Percentiles rank a stretch among this genome's conserved stretches.
Evolutionary conservation across 2,113 vertebrate genomes (phyloP).

Genomic region (Sula dactylatra): DNA sequence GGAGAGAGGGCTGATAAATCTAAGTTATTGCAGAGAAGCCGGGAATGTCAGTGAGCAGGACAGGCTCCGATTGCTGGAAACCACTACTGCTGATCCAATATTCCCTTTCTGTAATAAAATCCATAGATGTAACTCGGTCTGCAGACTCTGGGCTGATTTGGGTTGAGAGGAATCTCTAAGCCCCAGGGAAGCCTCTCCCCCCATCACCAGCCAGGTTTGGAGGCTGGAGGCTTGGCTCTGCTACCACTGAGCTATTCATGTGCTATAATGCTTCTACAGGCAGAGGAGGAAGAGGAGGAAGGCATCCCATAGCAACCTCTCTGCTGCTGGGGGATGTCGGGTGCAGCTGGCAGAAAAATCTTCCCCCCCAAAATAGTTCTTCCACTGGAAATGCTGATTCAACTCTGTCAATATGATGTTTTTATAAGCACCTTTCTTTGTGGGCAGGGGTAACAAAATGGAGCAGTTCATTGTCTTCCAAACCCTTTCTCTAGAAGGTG

Average conservation of each 20-base stretch:
- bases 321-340: neutral
- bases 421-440: neutral
- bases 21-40: neutral
- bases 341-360: neutral
- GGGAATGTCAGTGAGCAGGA: neutral
- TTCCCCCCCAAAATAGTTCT: neutral
- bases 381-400: neutral
- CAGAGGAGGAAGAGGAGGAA: neutral
- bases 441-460: neutral
- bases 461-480: neutral
- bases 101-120: neutral
- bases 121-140: neutral
- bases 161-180: neutral
- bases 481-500: neutral
- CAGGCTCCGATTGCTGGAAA: neutral
- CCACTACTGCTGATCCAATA: neutral
- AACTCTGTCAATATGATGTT: neutral
- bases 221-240: neutral
- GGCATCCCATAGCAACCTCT: neutral
- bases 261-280: neutral
- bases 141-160: neutral
- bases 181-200: neutral
- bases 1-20: neutral
- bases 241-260: neutral
- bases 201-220: neutral